These are phyloP conservation scores for Cavia aperea DNA, from an alignment of 2,113 vertebrate species.

Conservation along the genomic window DNA sequence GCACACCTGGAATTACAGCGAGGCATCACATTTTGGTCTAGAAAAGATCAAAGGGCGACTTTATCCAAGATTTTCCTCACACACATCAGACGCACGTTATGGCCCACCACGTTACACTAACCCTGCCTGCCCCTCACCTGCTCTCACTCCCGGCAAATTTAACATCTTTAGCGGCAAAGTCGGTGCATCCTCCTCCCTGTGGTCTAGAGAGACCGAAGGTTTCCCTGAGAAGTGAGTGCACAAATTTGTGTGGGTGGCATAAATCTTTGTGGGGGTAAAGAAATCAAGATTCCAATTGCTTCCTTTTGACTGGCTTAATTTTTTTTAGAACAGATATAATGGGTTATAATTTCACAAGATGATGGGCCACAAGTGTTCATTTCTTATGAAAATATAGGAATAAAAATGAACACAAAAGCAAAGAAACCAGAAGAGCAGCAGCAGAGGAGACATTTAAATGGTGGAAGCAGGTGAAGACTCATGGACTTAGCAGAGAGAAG, in stretches of 20 bases:
- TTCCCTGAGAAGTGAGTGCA: constrained; percentile 9
- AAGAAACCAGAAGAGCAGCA: not conserved
- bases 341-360: not conserved
- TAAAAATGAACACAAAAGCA: not conserved
- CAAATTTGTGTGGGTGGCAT: not conserved
- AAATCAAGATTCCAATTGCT: not conserved
- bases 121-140: not conserved
- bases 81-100: not conserved
- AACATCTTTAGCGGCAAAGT: not conserved
- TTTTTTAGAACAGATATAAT: not conserved
- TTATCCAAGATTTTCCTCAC: not conserved
- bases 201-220: constrained; percentile 17
- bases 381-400: constrained; percentile 14
- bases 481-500: not conserved
- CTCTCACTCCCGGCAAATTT: not conserved
- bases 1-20: not conserved
- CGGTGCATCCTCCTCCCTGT: not conserved
- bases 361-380: not conserved
- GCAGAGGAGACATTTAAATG: not conserved
- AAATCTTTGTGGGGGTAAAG: constrained; percentile 1
- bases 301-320: not conserved
- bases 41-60: not conserved
- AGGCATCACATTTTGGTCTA: not conserved
- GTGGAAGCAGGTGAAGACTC: not conserved
- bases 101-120: not conserved